Percentiles rank a stretch among this genome's conserved stretches.
Evolutionary conservation across 2,888 invertebrate species (phyloP).

Genomic region (Thereva unica): DNA sequence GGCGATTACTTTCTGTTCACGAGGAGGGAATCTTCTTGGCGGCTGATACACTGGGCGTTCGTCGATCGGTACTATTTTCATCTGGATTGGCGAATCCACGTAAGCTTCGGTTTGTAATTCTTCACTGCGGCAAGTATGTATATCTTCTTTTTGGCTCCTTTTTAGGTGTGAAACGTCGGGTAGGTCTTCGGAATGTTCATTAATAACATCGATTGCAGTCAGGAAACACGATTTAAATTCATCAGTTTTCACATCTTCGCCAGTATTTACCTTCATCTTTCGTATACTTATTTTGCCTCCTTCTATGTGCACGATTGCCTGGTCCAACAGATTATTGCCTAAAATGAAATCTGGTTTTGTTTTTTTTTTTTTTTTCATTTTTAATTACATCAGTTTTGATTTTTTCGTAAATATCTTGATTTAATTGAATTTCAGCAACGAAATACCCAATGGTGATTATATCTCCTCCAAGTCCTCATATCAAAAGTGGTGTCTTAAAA

Average conservation of each 20-base stretch:
- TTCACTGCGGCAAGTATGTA: too few species aligned
- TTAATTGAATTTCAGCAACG: neutral
- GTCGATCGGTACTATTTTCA: too few species aligned
- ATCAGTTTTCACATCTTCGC: neutral
- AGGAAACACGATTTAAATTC: neutral
- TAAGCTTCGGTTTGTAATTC: too few species aligned
- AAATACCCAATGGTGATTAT: neutral
- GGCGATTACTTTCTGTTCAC: conserved; percentile 36
- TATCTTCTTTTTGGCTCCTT: too few species aligned
- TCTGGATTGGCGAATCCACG: too few species aligned
- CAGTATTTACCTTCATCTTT: neutral
- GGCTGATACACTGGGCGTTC: too few species aligned
- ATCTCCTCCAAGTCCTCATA: neutral
- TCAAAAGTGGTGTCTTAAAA: neutral
- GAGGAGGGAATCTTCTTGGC: conserved; percentile 44
- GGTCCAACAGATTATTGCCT: neutral
- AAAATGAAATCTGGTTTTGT: neutral
- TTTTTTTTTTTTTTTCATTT: neutral
- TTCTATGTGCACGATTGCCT: neutral
- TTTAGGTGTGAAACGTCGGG: too few species aligned
- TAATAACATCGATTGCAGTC: neutral
- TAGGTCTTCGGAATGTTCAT: too few species aligned
- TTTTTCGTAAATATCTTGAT: neutral
- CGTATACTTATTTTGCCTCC: too few species aligned
- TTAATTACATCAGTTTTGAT: neutral